These are phyloP conservation scores for Gallirallus australis DNA, from an alignment of 2,797 vertebrate species.

Conservation along the genomic window DNA sequence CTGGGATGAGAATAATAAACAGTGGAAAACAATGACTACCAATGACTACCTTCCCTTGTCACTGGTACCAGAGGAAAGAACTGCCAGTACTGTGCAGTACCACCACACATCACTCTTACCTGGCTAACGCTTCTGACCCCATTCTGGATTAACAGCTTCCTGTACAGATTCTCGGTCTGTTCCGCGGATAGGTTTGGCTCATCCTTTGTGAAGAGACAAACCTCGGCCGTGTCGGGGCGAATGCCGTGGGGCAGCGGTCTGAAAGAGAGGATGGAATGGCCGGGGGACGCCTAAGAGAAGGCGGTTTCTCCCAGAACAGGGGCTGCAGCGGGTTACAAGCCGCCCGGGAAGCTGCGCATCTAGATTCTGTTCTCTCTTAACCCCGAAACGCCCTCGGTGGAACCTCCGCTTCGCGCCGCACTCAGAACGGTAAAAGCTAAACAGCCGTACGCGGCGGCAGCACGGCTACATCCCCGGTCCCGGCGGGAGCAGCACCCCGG, in stretches of 20 bases:
- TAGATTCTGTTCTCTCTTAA: background rate
- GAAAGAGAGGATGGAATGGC: background rate
- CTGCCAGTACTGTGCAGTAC: background rate
- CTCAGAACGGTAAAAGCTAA: background rate
- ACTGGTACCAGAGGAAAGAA: background rate
- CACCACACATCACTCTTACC: constrained; percentile 73
- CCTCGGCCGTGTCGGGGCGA: constrained; percentile 81
- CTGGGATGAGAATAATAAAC: background rate
- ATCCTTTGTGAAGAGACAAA: constrained; percentile 96
- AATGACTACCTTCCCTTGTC: background rate
- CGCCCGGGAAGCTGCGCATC: background rate
- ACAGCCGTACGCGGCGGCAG: fast-evolving
- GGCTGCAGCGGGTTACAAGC: background rate
- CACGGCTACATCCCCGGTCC: fast-evolving
- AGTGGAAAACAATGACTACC: background rate
- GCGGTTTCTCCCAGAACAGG: background rate
- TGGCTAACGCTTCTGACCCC: constrained; percentile 83
- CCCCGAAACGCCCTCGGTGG: fast-evolving
- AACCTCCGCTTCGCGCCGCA: background rate
- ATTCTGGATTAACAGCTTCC: constrained; percentile 83
- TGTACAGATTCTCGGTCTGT: constrained; percentile 90
- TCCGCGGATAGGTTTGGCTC: constrained; percentile 90
- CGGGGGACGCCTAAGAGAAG: background rate
- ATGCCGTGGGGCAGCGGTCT: constrained; percentile 89
- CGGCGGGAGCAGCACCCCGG: background rate